Conservation (phyloP, 2,888 invertebrate genomes). For the Siphonodentalium dalli region DNA sequence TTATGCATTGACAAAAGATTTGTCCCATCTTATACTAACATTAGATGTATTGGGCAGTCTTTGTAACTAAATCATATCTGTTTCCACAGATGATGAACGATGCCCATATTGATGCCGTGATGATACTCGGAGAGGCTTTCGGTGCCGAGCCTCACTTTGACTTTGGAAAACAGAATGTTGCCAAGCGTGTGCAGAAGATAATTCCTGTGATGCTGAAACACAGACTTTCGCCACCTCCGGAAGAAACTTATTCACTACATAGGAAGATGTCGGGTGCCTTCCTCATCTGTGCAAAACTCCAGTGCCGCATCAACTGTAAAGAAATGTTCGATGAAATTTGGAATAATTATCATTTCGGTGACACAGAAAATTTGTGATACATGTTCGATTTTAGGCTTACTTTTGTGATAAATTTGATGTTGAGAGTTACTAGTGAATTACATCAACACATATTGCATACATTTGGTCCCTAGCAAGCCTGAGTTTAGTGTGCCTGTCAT, state of each 20-base stretch:
- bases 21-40: too few species aligned
- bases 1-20: too few species aligned
- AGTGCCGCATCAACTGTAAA: slow-evolving; percentile 81
- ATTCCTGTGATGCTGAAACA: slow-evolving; percentile 95
- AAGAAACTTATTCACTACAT: slow-evolving; percentile 97
- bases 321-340: slow-evolving; percentile 84
- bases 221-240: slow-evolving; percentile 94
- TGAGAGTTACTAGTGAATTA: too few species aligned
- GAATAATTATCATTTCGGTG: slow-evolving; percentile 69
- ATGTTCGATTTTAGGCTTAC: too few species aligned
- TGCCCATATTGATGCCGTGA: slow-evolving; percentile 94
- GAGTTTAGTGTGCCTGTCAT: too few species aligned
- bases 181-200: slow-evolving; percentile 77
- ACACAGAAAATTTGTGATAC: too few species aligned
- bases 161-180: slow-evolving; percentile 86
- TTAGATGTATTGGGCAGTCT: neutral
- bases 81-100: slow-evolving; percentile 80
- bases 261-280: slow-evolving; percentile 96
- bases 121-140: slow-evolving; percentile 97
- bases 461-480: too few species aligned
- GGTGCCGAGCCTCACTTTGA: slow-evolving; percentile 79
- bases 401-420: too few species aligned
- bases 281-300: slow-evolving; percentile 86
- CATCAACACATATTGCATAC: too few species aligned
- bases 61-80: neutral